Conservation (phyloP, 2,113 vertebrate species). For the Spheniscus mendiculus region DNA sequence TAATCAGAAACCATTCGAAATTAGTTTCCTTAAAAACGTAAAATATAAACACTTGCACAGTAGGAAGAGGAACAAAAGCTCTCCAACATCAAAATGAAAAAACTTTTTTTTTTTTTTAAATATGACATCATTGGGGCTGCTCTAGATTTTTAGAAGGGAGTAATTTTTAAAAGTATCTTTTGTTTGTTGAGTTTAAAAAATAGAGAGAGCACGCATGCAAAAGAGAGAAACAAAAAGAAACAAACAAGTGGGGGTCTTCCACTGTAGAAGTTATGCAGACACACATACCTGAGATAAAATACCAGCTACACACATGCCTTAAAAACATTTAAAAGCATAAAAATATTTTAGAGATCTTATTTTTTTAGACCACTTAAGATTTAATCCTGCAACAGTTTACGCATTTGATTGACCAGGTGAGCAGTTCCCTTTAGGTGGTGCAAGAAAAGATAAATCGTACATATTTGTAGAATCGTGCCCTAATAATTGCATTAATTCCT, state of each 20-base stretch:
- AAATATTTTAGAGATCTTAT: not conserved
- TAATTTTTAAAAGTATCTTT: not conserved
- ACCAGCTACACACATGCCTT: not conserved
- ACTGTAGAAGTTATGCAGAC: not conserved
- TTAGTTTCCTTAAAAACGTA: constrained; percentile 15
- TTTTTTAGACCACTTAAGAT: not conserved
- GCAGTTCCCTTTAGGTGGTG: not conserved
- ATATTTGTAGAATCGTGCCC: not conserved
- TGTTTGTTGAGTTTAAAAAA: not conserved
- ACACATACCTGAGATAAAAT: not conserved
- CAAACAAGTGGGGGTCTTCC: not conserved
- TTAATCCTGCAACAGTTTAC: not conserved
- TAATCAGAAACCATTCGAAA: constrained; percentile 16
- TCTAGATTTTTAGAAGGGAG: not conserved
- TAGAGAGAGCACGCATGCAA: accelerated
- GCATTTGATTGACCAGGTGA: not conserved
- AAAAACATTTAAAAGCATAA: not conserved
- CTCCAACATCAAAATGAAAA: not conserved
- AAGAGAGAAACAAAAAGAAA: not conserved
- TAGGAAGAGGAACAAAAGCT: not conserved
- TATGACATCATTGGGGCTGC: not conserved
- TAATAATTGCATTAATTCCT: not conserved
- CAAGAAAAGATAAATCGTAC: not conserved
- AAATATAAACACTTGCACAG: constrained; percentile 4
- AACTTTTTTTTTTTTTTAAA: not conserved